phyloP scores from a whole-genome alignment of 2,797 vertebrate species.

The Dermochelys coriacea region DNA sequence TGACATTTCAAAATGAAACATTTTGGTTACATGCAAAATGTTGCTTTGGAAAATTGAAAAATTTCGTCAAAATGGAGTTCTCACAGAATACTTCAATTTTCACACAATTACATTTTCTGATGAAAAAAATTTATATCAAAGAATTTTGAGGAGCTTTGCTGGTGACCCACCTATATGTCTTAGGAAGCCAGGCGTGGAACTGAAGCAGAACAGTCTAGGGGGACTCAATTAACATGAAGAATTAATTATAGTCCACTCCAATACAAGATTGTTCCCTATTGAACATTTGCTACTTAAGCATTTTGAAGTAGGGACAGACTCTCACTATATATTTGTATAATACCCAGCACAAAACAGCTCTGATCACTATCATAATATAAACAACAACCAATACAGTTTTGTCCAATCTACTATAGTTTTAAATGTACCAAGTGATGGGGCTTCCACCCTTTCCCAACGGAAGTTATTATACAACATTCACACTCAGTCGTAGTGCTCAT shows the following conservation, averaged over 20 bases:
- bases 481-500: background rate
- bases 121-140: background rate
- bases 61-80: background rate
- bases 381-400: background rate
- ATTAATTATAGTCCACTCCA: background rate
- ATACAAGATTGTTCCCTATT: background rate
- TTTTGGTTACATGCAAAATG: background rate
- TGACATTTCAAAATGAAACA: background rate
- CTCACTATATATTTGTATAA: background rate
- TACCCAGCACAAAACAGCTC: background rate
- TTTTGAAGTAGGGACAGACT: background rate
- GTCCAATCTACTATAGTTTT: background rate
- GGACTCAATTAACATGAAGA: background rate
- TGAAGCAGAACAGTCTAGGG: background rate
- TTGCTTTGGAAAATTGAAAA: conserved; percentile 3
- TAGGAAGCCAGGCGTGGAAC: background rate
- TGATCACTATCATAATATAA: background rate
- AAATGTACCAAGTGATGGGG: background rate
- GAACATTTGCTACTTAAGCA: background rate
- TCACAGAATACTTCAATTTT: background rate
- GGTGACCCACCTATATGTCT: background rate
- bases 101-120: background rate
- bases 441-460: fast-evolving
- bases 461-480: background rate
- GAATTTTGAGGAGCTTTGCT: background rate